phyloP scores from a whole-genome alignment of 64 coral and sea anemone species.

The Astreopora myriophthalma region DNA sequence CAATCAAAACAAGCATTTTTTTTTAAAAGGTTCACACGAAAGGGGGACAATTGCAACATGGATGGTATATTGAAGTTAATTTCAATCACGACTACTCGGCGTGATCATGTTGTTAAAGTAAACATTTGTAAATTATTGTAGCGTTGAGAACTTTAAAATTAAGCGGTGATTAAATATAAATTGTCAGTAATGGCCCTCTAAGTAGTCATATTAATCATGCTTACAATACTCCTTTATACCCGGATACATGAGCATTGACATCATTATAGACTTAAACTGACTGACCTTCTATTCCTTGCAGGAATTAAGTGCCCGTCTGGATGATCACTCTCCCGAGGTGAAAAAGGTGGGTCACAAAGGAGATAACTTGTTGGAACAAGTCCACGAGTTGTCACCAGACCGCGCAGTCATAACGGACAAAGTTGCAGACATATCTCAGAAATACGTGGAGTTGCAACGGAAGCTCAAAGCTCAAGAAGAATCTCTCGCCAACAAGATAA shows the following conservation, averaged over 20 bases:
- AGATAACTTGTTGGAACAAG: constrained; percentile 69
- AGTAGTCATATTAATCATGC: no score
- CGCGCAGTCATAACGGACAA: constrained; percentile 56
- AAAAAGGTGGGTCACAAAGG: constrained; percentile 78
- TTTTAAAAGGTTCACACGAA: no score
- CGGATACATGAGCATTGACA: neutral
- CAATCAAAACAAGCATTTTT: no score
- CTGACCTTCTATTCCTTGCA: neutral
- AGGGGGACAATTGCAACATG: no score
- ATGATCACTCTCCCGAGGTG: constrained; percentile 78
- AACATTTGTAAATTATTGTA: no score
- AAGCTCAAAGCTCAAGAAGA: constrained; percentile 75
- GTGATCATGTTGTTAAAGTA: no score
- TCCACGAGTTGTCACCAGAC: constrained; percentile 80
- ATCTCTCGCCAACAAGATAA: constrained; percentile 67
- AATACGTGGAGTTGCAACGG: constrained; percentile 74
- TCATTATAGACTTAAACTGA: neutral
- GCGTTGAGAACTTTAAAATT: no score
- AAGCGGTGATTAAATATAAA: no score
- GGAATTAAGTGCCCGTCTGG: constrained; percentile 75
- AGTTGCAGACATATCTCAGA: constrained; percentile 80
- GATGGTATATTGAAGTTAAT: no score
- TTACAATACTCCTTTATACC: no score
- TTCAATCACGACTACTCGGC: no score
- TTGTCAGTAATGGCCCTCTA: no score